Percentiles rank a stretch among this genome's conserved stretches.
These are phyloP conservation scores for Acanthosepion esculentum DNA, from an alignment of 2,888 invertebrate species.

Conservation along the genomic window DNA sequence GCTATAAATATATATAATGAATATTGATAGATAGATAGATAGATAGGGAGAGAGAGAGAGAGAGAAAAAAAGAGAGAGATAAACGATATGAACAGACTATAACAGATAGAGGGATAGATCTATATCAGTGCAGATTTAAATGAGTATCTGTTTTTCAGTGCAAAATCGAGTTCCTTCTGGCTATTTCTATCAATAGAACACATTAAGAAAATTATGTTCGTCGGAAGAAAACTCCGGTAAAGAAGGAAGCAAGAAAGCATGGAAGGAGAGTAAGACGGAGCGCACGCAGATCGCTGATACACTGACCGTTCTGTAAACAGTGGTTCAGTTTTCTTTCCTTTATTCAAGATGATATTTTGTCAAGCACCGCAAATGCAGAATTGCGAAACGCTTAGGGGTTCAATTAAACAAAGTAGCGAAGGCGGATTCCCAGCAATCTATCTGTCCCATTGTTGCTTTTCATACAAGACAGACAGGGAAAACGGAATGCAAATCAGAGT, in stretches of 20 bases:
- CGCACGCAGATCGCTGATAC: background rate
- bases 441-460: constrained; percentile 25
- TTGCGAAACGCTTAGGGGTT: constrained; percentile 33
- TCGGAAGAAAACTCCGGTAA: background rate
- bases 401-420: constrained; percentile 33
- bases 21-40: background rate
- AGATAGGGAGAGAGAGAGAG: background rate
- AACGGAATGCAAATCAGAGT: background rate
- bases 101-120: background rate
- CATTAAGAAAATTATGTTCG: constrained; percentile 5
- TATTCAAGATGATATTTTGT: constrained; percentile 33
- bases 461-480: background rate
- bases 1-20: too few relatives aligned
- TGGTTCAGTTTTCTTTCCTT: background rate
- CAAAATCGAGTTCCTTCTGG: background rate
- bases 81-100: background rate
- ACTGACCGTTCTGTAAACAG: background rate
- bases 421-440: constrained; percentile 11
- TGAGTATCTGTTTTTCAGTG: background rate
- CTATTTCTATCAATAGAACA: background rate
- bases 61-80: background rate
- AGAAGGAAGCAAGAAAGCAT: background rate
- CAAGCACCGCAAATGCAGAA: constrained; percentile 1
- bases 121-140: background rate
- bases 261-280: background rate